Conservation (phyloP, 1,140 invertebrate genomes). For the Hydropsyche tenuis region DNA sequence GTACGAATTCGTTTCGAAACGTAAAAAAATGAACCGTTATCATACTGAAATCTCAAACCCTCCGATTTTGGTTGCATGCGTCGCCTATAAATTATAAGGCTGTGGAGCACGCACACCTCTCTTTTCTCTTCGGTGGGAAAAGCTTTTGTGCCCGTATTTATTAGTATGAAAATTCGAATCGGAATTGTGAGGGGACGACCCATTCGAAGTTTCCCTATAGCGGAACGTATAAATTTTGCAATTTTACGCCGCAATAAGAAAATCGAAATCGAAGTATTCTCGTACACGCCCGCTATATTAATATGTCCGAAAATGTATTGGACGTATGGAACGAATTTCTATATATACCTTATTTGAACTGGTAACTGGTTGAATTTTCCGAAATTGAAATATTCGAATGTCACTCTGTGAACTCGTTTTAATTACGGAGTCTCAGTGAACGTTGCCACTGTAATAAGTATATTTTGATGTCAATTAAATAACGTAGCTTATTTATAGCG, state of each 20-base stretch:
- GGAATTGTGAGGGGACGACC: constrained; percentile 9
- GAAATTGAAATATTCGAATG: too few species aligned
- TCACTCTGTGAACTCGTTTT: too few species aligned
- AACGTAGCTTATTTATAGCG: too few species aligned
- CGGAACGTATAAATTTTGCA: constrained; percentile 23
- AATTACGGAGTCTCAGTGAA: too few species aligned
- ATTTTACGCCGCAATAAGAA: constrained; percentile 27
- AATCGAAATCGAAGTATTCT: constrained; percentile 13
- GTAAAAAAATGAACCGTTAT: not conserved
- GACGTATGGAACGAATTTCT: too few species aligned
- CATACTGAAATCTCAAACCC: constrained; percentile 4
- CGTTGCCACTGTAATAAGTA: too few species aligned
- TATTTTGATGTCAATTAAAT: too few species aligned
- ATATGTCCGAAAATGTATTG: too few species aligned
- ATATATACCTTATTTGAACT: too few species aligned
- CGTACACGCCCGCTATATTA: not conserved
- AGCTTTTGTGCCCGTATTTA: constrained; percentile 18
- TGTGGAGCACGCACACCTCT: constrained; percentile 6
- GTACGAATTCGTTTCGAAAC: too few species aligned
- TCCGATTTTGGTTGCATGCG: constrained; percentile 12
- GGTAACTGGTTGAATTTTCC: too few species aligned
- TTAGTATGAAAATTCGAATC: constrained; percentile 26
- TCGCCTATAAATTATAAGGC: constrained; percentile 24
- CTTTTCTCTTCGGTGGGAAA: not conserved
- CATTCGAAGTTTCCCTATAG: constrained; percentile 1